Percentiles rank a stretch among this genome's conserved stretches.
These are phyloP conservation scores for Eidolon helvum DNA, from an alignment of 2,113 vertebrate species.

Conservation along the genomic window DNA sequence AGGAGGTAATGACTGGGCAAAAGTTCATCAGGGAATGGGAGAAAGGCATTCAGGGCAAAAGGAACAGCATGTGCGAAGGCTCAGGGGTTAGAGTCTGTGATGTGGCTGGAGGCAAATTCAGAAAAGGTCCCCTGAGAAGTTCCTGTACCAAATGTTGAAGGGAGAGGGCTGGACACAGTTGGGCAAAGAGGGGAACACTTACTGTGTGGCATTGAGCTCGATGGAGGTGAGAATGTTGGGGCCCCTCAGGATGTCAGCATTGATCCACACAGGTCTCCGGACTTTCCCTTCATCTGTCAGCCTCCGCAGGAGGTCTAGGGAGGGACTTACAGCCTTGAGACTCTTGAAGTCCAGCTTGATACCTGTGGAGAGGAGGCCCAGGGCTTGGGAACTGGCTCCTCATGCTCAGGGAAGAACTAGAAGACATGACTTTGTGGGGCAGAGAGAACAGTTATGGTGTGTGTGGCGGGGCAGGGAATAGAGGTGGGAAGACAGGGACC, in stretches of 20 bases:
- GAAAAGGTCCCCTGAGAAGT: neutral
- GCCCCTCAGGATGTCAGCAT: conserved; percentile 85
- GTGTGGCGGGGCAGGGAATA: too few relatives aligned
- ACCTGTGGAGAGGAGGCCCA: conserved; percentile 58
- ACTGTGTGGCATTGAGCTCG: conserved; percentile 82
- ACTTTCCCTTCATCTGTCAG: conserved; percentile 75
- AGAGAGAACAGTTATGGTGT: neutral
- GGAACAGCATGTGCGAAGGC: neutral
- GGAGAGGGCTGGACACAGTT: neutral
- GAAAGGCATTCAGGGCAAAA: neutral
- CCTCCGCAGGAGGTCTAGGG: conserved; percentile 79
- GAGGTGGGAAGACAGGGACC: neutral
- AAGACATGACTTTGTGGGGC: neutral
- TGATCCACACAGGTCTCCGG: conserved; percentile 84
- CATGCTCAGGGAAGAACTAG: neutral
- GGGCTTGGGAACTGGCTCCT: neutral
- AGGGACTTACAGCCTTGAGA: conserved; percentile 79
- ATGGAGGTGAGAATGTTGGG: conserved; percentile 84
- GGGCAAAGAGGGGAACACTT: conserved; percentile 35
- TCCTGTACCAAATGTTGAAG: neutral
- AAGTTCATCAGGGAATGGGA: neutral
- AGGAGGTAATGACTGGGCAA: neutral
- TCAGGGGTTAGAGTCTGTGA: neutral
- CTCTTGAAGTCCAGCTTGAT: conserved; percentile 90
- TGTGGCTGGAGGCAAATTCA: neutral